Conservation (phyloP, 2,113 vertebrate species). For the Neotoma lepida region DNA sequence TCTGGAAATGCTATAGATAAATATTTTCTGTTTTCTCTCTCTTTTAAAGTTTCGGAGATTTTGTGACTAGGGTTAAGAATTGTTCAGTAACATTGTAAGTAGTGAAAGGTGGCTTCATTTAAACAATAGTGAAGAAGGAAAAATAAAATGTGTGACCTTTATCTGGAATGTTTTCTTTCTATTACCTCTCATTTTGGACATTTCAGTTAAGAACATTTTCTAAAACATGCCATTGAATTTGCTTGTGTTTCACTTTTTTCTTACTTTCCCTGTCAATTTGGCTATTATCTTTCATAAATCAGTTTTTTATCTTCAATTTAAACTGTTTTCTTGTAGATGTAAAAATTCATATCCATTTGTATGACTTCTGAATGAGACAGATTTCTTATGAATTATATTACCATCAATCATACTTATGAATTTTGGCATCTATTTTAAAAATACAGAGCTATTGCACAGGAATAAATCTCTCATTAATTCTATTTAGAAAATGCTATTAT, state of each 20-base stretch:
- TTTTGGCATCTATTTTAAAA: conserved; percentile 50
- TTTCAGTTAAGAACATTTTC: conserved; percentile 52
- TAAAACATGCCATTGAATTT: conserved; percentile 13
- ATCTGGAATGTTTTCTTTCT: conserved; percentile 16
- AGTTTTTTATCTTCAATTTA: conserved; percentile 44
- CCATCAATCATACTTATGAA: conserved; percentile 31
- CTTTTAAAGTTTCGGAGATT: conserved; percentile 1
- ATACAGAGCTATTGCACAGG: neutral
- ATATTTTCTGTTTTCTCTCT: conserved; percentile 23
- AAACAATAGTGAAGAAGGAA: neutral
- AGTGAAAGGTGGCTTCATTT: conserved; percentile 24
- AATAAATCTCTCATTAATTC: conserved; percentile 7
- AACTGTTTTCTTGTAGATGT: conserved; percentile 50
- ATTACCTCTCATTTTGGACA: conserved; percentile 39
- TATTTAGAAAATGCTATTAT: neutral
- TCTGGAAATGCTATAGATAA: neutral
- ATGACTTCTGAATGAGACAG: neutral
- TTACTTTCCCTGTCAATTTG: conserved; percentile 20
- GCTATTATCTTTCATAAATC: conserved; percentile 22
- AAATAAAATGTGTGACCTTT: conserved; percentile 32
- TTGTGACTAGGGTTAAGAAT: conserved; percentile 3
- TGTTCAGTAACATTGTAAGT: conserved; percentile 19
- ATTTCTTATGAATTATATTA: conserved; percentile 33
- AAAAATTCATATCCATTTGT: conserved; percentile 17
- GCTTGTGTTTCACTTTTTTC: conserved; percentile 29